Evolutionary conservation across 37 sponge, comb jelly and placozoan species (phyloP).

Genomic region (Spongilla lacustris): DNA sequence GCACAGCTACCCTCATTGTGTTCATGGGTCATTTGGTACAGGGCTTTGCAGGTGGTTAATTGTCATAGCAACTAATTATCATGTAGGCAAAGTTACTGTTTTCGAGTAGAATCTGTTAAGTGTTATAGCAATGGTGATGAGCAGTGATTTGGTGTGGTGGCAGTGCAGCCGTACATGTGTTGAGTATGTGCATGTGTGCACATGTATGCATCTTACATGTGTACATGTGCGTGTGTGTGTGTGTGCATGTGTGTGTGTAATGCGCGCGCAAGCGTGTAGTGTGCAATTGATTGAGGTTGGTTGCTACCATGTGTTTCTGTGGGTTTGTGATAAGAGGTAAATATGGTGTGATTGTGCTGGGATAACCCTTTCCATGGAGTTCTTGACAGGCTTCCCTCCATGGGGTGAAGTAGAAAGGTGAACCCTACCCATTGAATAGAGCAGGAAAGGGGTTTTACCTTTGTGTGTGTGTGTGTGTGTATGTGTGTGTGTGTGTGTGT

Average conservation of each 20-base stretch:
- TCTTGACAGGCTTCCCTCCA: not conserved
- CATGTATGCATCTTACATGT: not conserved
- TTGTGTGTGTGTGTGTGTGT: constrained; percentile 1
- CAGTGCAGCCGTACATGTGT: too few species aligned
- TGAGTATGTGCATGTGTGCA: not conserved
- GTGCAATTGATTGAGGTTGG: not conserved
- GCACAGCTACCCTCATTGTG: not conserved
- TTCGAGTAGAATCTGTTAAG: not conserved
- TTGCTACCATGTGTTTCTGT: not conserved
- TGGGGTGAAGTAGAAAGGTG: not conserved
- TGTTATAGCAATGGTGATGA: not conserved
- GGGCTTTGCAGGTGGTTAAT: not conserved
- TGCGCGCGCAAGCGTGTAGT: not conserved
- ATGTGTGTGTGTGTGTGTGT: constrained; percentile 20
- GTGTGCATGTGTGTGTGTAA: not conserved
- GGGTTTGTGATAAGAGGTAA: not conserved
- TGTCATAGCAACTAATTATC: not conserved
- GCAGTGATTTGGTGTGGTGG: too few species aligned
- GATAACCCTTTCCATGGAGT: not conserved
- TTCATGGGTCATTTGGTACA: not conserved
- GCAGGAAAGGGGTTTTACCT: not conserved
- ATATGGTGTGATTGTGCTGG: not conserved
- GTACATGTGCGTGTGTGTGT: not conserved
- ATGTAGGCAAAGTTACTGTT: not conserved
- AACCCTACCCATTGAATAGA: not conserved